Evolutionary conservation across 2,888 invertebrate species (phyloP).

Genomic region (Alentia gelatinosa): DNA sequence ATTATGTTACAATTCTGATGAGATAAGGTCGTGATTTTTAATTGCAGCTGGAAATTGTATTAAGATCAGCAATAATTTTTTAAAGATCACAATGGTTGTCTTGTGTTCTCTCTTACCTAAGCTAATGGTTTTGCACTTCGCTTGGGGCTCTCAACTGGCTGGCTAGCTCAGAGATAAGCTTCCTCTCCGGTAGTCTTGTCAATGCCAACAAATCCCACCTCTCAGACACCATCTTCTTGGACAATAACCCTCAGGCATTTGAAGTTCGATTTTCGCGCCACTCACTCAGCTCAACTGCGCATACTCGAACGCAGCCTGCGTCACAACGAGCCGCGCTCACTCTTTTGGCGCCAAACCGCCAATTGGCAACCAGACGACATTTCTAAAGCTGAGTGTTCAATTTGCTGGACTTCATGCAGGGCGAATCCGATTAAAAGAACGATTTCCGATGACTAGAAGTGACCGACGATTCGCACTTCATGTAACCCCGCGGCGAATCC

Average conservation of each 20-base stretch:
- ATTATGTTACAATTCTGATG: too few relatives aligned
- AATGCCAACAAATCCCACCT: neutral
- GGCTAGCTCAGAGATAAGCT: too few relatives aligned
- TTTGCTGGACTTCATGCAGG: neutral
- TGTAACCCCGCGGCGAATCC: neutral
- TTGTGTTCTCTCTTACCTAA: too few relatives aligned
- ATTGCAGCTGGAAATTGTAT: too few relatives aligned
- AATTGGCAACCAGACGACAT: neutral
- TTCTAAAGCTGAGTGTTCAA: neutral
- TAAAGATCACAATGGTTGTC: too few relatives aligned
- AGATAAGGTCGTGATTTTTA: too few relatives aligned
- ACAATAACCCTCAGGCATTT: neutral
- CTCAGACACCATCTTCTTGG: neutral
- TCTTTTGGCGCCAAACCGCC: neutral
- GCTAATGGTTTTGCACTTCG: too few relatives aligned
- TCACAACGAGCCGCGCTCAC: neutral
- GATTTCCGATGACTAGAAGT: conserved; percentile 2
- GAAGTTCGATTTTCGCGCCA: neutral
- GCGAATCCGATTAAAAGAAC: neutral
- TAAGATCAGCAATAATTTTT: too few relatives aligned
- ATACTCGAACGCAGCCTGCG: neutral
- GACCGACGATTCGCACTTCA: neutral
- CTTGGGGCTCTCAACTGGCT: too few relatives aligned
- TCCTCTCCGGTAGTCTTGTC: neutral
- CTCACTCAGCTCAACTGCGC: neutral